Evolutionary conservation across 2,113 vertebrate genomes (phyloP), one percentile per base, ranked within the genome.

Genomic region (Thalassoma bifasciatum): DNA sequence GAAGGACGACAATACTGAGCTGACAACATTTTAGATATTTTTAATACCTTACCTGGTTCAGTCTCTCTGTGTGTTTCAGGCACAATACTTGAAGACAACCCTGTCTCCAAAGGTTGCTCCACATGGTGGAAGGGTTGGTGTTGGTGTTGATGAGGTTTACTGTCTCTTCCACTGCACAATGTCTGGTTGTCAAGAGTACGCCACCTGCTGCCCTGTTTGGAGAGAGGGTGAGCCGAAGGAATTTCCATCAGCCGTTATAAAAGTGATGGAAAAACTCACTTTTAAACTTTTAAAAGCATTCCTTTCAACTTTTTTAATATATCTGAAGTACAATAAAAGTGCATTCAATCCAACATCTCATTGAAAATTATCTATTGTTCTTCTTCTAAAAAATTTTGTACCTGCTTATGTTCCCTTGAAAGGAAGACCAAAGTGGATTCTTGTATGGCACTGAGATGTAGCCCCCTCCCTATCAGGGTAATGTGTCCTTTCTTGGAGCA

Each of bases 401-500:
- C 90, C 86, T 91, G 86, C 69, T 88, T 91, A 44, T 89, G 88
- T 58, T 93, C 90, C 34, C 51, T 92, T 0, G 94, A 95, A 57
- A 97, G 71, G 51, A 95, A 95, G 40, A 96, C 77, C 70, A 94
- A 90, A 47, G 91, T 90, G 13, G 94, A 92, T 23, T 91, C 84
- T 21, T 89, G 90, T 36, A 86, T 87, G 13, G 82, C 86, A 50
- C 88, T 92, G 6, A 98, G 94, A 84, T 96, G 88, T 14, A 96
- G 86, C 14, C 91, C 89, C 14, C 83, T 76, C 36, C 89, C 87
- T 2, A 83, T 80, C 26, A 96, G 84, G 10, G 88, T 95, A 66
- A 98, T 68, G n/a, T 94, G 95, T 14, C 96, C 96, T 78, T 92
- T 94, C 82, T 91, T 96, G 80, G 95, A 94, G 86, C 96, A 97